phyloP scores from a whole-genome alignment of 2,797 vertebrate genomes.

The Parambassis ranga region DNA sequence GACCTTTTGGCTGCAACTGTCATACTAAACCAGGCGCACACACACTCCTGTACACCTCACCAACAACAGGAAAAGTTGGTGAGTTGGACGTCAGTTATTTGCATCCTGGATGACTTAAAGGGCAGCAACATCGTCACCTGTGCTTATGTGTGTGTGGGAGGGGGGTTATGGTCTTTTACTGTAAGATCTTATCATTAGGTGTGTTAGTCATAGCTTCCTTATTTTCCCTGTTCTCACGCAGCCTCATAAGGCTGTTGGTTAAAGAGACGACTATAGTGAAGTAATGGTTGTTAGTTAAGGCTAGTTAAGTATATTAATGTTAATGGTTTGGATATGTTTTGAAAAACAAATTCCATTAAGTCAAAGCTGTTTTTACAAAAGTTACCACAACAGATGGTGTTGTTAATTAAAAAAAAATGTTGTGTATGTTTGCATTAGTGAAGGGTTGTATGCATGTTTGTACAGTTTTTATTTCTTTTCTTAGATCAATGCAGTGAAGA shows the following conservation, averaged over 20 bases:
- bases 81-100: constrained; percentile 66
- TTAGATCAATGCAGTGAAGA: too few relatives aligned
- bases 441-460: neutral
- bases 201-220: constrained; percentile 68
- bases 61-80: constrained; percentile 30
- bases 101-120: constrained; percentile 59
- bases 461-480: too few relatives aligned
- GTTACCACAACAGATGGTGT: too few relatives aligned
- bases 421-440: neutral
- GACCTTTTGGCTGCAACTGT: constrained; percentile 36
- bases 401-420: too few relatives aligned
- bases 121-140: constrained; percentile 47
- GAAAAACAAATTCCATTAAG: too few relatives aligned
- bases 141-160: constrained; percentile 24
- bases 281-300: too few relatives aligned
- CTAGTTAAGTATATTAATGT: too few relatives aligned
- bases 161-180: constrained; percentile 37
- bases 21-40: constrained; percentile 9
- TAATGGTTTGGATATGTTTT: too few relatives aligned
- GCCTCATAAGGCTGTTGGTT: constrained; percentile 7
- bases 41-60: constrained; percentile 27
- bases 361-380: too few relatives aligned
- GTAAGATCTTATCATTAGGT: constrained; percentile 60
- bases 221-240: constrained; percentile 42
- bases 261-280: neutral